Base-by-base conservation (phyloP, 2,113 vertebrate genomes). In the Mionectes macconnelli region DNA sequence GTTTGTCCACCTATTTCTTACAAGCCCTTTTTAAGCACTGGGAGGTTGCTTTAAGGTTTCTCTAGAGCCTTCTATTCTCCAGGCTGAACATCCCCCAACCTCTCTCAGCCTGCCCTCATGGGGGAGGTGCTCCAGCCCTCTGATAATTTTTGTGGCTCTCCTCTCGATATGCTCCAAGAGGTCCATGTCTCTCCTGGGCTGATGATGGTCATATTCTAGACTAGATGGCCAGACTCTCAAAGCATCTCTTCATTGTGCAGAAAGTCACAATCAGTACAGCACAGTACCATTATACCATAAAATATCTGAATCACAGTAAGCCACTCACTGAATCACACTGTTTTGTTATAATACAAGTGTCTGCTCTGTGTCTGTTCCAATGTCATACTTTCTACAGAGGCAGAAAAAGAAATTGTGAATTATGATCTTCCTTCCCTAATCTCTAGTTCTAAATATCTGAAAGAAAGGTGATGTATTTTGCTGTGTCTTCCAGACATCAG, bases 241-340 rank as follows among this genome's bases (percentile, higher is more conserved):
- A 57, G 50, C 37, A 28, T 37, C 14, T 67, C 24, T 45, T 76
- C 60, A 74, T 27, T 0, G 0, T 20, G 33, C 37, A 67, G 59
- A 59, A 59, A 14, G 15, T 30, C 3, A 24, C 37, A 59, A 39
- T 44, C 8, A 74, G 37, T 50, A 44, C 73, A 66, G 37, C 14
- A 74, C 68, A 74, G 37, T 28, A 14, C 6, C 12, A 45, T 33
- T 52, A 24, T 8, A n/a, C 23, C 59, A 39, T 10, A 59, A 52
- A 59, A 39, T 21, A 39, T 5, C 6, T 0, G 0, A 67, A 52
- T 44, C 33, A 33, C 37, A 28, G 21, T 10, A 4, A n/a, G 23
- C 33, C 37, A 8, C 13, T 52, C 37, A 45, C 4, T 45, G 68
- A 67, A 74, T 25, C 52, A 37, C 19, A 67, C 9, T 57, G 22